A percentile compares a stretch with the other conserved stretches of the same genome.
Conservation (phyloP, 37 sponge, comb jelly and placozoan genomes). For the Agelas oroides region DNA sequence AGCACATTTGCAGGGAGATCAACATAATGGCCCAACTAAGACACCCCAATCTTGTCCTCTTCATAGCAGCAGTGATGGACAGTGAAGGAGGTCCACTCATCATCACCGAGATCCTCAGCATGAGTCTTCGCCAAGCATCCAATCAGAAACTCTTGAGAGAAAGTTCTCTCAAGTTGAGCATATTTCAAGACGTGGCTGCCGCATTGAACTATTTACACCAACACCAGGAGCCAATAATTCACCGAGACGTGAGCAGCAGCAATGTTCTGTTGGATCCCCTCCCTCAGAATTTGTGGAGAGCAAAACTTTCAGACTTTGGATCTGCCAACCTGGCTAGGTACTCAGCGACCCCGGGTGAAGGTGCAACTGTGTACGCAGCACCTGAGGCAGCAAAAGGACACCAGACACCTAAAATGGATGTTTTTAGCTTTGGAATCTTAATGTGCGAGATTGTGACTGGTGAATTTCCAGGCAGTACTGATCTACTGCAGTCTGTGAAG, state of each 20-base stretch:
- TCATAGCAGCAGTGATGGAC: slow-evolving; percentile 7
- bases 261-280: slow-evolving; percentile 56
- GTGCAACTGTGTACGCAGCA: slow-evolving; percentile 59
- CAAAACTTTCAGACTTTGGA: slow-evolving; percentile 76
- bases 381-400: slow-evolving; percentile 45
- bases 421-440: slow-evolving; percentile 60
- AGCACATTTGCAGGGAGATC: neutral
- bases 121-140: slow-evolving; percentile 39
- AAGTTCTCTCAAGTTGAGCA: neutral
- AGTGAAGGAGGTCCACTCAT: slow-evolving; percentile 26
- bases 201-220: slow-evolving; percentile 73
- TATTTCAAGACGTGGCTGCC: slow-evolving; percentile 48
- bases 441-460: slow-evolving; percentile 39
- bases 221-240: slow-evolving; percentile 64
- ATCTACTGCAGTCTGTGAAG: neutral
- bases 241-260: slow-evolving; percentile 76
- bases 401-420: slow-evolving; percentile 64
- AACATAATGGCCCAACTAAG: neutral
- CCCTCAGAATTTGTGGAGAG: slow-evolving; percentile 35
- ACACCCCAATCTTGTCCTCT: slow-evolving; percentile 5
- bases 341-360: slow-evolving; percentile 33
- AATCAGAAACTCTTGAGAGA: slow-evolving; percentile 10
- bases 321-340: slow-evolving; percentile 61
- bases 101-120: slow-evolving; percentile 75
- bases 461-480: neutral